Base-by-base conservation (phyloP, 2,888 invertebrate genomes). In the Rambutsinella grinnellia region DNA sequence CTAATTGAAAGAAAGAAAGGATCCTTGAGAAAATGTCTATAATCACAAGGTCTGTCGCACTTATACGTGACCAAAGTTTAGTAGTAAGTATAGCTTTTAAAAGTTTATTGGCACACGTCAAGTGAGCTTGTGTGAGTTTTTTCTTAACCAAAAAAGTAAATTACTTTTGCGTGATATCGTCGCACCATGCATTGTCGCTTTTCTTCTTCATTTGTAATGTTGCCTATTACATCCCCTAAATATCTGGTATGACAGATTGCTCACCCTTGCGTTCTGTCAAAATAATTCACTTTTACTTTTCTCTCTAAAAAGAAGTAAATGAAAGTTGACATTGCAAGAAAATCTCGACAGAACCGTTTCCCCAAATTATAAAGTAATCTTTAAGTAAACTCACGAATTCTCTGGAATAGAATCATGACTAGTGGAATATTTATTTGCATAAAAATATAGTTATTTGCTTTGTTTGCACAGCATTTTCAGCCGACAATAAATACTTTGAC, bases 51-150 rank as follows among this genome's bases (percentile, higher is more conserved):
- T 23, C 21, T 53, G 53, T 10, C 53, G 53, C 21, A 23, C 13
- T 3, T 8, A 21, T 19, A 53, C 53, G 53, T 53, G 53, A 53
- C 53, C 13, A 53, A 53, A 2, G 53, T 53, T 53, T 19, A 19
- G 21, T 13, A 13, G 53, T 19, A 53, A 53, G 15, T 53, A 3
- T 8, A 53, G 53, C 19, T 21, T 53, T 53, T 53, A 19, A n/a
- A 53, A 53, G 53, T 53, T 53, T 53, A 53, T 53, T 53, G 53
- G 53, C 53, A 53, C 53, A 53, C 17, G 49, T n/a, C 49, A 49
- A 36, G 13, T 49, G 19, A 49, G n/a, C 49, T 36, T 47, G 47
- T 47, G 15, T 44, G 19, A 10, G 49, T 10, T 3, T 53, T 53
- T 53, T 21, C 21, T 21, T 13, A 21, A 19, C 15, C 17, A 53